Evolutionary conservation across 64 coral and sea anemone species (phyloP), one percentile per base, ranked within the genome.

Genomic region (Montipora efflorescens): DNA sequence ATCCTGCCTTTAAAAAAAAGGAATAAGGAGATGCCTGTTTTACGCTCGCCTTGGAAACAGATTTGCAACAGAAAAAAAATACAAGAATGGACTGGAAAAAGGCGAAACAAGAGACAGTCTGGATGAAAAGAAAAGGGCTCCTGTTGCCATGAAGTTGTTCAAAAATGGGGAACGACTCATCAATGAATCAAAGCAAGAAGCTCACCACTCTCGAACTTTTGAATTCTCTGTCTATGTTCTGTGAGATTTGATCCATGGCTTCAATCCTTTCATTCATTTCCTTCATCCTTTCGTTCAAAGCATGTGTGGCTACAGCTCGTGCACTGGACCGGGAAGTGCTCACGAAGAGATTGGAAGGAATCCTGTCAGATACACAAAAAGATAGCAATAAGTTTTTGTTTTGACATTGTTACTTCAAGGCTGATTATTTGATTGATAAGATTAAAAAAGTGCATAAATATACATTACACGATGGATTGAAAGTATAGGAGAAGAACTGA

Each of bases 201-300:
- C 92, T 88, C 80, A 93, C 92, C 19, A 93, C 84, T 12, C 87
- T 75, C 5, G 92, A 93, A 51, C 92, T 93, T 36, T 93, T 78
- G 53, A 93, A 93, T 14, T 93, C 92, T 80, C 84, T 88, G 47
- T 93, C 92, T 84, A 93, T 93, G 18, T 93, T 93, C 4, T 93
- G 75, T 20, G 92, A 88, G 51, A 93, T 88, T 71, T 88, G 83
- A 67, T 93, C 92, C 48, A 93, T 93, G 8, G 62, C 84, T 18
- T 93, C 92, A 81, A 93, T 66, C 19, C 79, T 43, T 22, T 93
- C 73, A 28, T n/a, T 87, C 82, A 93, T 93, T 55, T 93, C 91
- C 47, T 87, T 67, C 47, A 93, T 74, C 51, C 91, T 84, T 14
- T 78, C 64, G 22, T 61, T 78, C 16, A 93, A 53, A 0, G 61